These are phyloP conservation scores for Apodemia zela DNA, from an alignment of 2,888 invertebrate species.

Conservation along the genomic window DNA sequence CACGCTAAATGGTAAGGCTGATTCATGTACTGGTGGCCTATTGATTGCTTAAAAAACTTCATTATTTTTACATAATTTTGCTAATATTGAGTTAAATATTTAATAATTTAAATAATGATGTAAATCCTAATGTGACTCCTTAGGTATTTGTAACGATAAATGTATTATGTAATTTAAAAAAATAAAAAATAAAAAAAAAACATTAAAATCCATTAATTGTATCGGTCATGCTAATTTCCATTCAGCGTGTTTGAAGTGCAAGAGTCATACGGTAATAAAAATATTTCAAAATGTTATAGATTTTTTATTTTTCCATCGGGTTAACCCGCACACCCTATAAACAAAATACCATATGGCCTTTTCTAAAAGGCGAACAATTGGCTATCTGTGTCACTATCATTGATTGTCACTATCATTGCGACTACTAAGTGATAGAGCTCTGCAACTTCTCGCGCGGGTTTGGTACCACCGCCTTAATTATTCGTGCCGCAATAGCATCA, in stretches of 20 bases:
- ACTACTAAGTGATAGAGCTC: too few species aligned
- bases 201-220: conserved; percentile 49
- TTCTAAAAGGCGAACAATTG: too few species aligned
- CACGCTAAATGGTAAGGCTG: conserved; percentile 64
- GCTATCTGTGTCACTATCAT: too few species aligned
- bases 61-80: conserved; percentile 20
- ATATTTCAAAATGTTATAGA: conserved; percentile 44
- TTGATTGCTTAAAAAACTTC: conserved; percentile 12
- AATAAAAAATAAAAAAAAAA: conserved; percentile 38
- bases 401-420: too few species aligned
- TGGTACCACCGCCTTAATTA: too few species aligned
- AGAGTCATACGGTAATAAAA: conserved; percentile 60
- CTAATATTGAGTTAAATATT: conserved; percentile 36
- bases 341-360: too few species aligned
- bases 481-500: too few species aligned
- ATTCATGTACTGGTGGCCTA: conserved; percentile 39
- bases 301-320: conserved; percentile 37
- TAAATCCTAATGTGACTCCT: conserved; percentile 44
- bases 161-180: conserved; percentile 56
- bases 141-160: conserved; percentile 61
- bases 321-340: not conserved
- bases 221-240: conserved; percentile 65
- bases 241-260: conserved; percentile 71
- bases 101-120: conserved; percentile 73
- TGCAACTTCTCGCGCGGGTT: too few species aligned